phyloP scores from a whole-genome alignment of 2,113 vertebrate species.

The Solea senegalensis region DNA sequence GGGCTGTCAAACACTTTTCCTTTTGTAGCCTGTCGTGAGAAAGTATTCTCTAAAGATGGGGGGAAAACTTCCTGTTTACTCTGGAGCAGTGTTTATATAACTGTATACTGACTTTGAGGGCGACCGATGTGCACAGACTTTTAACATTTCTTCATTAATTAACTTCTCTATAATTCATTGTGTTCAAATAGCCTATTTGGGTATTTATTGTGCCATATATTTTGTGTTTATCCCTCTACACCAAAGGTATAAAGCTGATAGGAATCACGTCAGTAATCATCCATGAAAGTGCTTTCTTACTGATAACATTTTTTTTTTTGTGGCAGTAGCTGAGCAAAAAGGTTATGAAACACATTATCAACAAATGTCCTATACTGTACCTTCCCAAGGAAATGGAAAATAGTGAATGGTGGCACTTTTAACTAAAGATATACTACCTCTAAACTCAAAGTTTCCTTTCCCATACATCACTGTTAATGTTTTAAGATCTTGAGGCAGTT shows the following conservation, averaged over 20 bases:
- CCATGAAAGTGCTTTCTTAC: conserved; percentile 13
- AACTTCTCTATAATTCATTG: conserved; percentile 15
- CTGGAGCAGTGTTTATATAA: conserved; percentile 51
- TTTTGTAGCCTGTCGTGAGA: conserved; percentile 30
- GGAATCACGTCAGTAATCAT: not conserved
- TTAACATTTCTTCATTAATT: conserved; percentile 22
- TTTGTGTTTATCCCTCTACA: conserved; percentile 2
- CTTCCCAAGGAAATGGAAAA: conserved; percentile 7
- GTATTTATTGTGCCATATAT: not conserved
- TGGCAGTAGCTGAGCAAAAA: not conserved
- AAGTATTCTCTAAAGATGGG: conserved; percentile 42
- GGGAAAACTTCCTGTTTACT: conserved; percentile 45
- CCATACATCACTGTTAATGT: not conserved
- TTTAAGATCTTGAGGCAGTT: not conserved
- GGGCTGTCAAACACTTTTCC: conserved; percentile 52
- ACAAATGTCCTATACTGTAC: conserved; percentile 2
- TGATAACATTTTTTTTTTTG: not conserved
- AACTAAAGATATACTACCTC: not conserved
- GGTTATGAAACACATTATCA: not conserved
- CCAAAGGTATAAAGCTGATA: not conserved
- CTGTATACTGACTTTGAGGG: conserved; percentile 41
- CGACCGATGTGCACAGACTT: conserved; percentile 32
- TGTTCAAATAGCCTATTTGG: conserved; percentile 9
- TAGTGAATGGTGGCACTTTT: not conserved
- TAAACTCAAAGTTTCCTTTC: not conserved